phyloP scores from a whole-genome alignment of 2,113 vertebrate genomes.

The Catharus minimus region DNA sequence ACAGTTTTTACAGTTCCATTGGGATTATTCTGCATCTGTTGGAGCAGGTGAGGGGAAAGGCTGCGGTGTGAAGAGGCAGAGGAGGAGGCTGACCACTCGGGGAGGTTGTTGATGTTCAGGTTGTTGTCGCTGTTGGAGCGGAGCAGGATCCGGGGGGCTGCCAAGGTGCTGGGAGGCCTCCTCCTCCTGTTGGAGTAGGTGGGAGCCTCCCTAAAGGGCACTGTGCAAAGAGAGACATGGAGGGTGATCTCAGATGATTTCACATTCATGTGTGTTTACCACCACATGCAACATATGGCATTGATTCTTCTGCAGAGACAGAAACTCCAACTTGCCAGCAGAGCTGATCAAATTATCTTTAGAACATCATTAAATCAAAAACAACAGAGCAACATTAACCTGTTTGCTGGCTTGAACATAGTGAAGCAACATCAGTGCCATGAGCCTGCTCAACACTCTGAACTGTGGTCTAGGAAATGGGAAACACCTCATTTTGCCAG shows the following conservation, averaged over 20 bases:
- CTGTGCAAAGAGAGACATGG: slow-evolving; percentile 62
- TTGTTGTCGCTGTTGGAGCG: slow-evolving; percentile 97
- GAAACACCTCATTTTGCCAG: neutral
- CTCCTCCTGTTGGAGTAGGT: slow-evolving; percentile 89
- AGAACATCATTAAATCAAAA: neutral
- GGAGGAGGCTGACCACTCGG: slow-evolving; percentile 78
- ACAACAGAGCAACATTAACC: neutral
- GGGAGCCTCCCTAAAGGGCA: slow-evolving; percentile 95
- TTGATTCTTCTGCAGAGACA: neutral
- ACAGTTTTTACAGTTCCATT: slow-evolving; percentile 88
- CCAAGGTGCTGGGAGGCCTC: slow-evolving; percentile 82
- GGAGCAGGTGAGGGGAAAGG: slow-evolving; percentile 92
- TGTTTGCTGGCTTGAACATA: neutral
- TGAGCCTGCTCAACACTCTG: neutral
- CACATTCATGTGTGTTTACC: neutral
- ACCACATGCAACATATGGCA: neutral
- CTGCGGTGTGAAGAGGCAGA: slow-evolving; percentile 86
- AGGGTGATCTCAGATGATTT: neutral
- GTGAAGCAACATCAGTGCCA: neutral
- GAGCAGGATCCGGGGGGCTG: slow-evolving; percentile 88
- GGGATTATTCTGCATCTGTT: slow-evolving; percentile 87
- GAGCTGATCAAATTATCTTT: neutral
- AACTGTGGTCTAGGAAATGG: neutral
- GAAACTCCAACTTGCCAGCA: slow-evolving; percentile 1
- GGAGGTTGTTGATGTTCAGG: slow-evolving; percentile 77